Conservation (phyloP, 2,113 vertebrate species). For the Nematolebias whitei region DNA sequence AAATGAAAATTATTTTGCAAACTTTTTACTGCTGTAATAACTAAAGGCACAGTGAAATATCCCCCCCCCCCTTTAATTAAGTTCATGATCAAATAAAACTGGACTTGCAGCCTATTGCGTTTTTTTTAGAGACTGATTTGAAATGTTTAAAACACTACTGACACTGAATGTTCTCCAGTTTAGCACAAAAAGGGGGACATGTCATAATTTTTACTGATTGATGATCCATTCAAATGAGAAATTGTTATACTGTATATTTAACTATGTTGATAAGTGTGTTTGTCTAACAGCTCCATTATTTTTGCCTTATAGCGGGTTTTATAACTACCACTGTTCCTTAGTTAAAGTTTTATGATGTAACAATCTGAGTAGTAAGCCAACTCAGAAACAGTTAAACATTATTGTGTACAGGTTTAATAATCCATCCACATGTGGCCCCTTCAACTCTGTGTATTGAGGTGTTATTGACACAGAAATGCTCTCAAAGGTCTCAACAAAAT, state of each 20-base stretch:
- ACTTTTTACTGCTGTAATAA: conserved; percentile 61
- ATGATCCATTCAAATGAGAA: conserved; percentile 72
- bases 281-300: conserved; percentile 52
- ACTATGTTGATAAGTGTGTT: conserved; percentile 17
- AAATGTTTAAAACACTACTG: conserved; percentile 47
- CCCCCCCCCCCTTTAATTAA: conserved; percentile 34
- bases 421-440: conserved; percentile 42
- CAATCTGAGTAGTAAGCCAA: conserved; percentile 18
- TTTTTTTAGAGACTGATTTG: conserved; percentile 53
- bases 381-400: conserved; percentile 38
- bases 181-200: conserved; percentile 48
- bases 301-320: conserved; percentile 45
- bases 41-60: conserved; percentile 28
- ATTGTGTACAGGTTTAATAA: conserved; percentile 48
- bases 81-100: conserved; percentile 41
- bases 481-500: conserved; percentile 61
- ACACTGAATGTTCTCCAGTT: conserved; percentile 1
- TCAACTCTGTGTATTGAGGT: conserved; percentile 50
- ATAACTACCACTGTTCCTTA: conserved; percentile 6
- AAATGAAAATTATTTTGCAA: conserved; percentile 71
- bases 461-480: conserved; percentile 58
- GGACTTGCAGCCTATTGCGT: conserved; percentile 37
- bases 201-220: conserved; percentile 75
- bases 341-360: conserved; percentile 13
- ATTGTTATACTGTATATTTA: conserved; percentile 69